phyloP scores from a whole-genome alignment of 92 coral and sea anemone species.

The Porites cylindrica region DNA sequence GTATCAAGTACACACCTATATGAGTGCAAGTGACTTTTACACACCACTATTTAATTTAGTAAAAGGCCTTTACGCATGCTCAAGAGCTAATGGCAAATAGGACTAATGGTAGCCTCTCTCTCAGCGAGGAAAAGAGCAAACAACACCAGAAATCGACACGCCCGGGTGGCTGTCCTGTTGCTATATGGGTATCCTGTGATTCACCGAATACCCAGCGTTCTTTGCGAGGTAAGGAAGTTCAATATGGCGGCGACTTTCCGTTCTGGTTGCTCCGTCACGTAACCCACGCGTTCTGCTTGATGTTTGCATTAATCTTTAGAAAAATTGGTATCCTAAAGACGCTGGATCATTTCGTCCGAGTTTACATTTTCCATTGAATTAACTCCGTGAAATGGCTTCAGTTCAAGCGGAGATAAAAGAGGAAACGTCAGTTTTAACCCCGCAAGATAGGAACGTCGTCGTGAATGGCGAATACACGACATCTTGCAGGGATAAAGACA shows the following conservation, averaged over 20 bases:
- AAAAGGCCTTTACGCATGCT: no score
- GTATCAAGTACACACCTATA: no score
- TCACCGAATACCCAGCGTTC: slow-evolving; percentile 7
- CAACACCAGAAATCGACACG: neutral
- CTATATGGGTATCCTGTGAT: neutral
- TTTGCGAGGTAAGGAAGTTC: neutral
- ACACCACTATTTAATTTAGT: no score
- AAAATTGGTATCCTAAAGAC: neutral
- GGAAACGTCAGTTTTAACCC: neutral
- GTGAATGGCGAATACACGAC: slow-evolving; percentile 38
- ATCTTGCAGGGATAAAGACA: slow-evolving; percentile 14
- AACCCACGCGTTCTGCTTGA: slow-evolving; percentile 1
- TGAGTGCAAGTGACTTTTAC: no score
- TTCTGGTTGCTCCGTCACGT: neutral
- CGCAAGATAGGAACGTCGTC: slow-evolving; percentile 15
- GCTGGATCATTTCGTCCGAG: neutral
- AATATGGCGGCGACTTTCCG: slow-evolving; percentile 51
- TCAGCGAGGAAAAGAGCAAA: neutral
- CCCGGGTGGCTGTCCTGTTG: neutral
- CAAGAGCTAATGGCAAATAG: no score
- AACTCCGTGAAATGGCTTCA: slow-evolving; percentile 28
- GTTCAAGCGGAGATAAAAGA: slow-evolving; percentile 23
- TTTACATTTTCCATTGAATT: neutral
- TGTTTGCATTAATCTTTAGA: slow-evolving; percentile 1
- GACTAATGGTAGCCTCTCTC: no score